Conservation (phyloP, 1,140 invertebrate species). For the Tribolium castaneum region DNA sequence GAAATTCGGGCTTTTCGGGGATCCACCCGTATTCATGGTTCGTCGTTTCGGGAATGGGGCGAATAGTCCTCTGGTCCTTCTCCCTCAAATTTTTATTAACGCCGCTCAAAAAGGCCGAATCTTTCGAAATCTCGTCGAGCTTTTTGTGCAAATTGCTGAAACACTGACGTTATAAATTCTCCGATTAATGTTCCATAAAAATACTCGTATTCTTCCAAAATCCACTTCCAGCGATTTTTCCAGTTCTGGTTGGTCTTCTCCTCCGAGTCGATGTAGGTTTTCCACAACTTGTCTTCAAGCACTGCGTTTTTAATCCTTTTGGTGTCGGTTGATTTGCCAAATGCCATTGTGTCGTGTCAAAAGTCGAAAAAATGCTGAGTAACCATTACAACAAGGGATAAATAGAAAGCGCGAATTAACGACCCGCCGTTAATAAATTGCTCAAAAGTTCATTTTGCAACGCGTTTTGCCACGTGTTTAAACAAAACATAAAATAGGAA, state of each 20-base stretch:
- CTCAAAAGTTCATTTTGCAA: constrained; percentile 29
- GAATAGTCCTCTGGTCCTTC: neutral
- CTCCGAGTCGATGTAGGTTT: neutral
- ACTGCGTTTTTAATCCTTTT: constrained; percentile 17
- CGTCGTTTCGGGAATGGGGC: constrained; percentile 43
- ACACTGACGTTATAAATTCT: neutral
- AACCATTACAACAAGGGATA: neutral
- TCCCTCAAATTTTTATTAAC: neutral
- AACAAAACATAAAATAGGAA: too few relatives aligned
- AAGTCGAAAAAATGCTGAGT: neutral
- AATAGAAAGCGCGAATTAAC: constrained; percentile 35
- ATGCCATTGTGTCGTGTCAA: constrained; percentile 3
- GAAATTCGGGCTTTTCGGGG: constrained; percentile 46
- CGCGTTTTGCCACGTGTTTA: neutral
- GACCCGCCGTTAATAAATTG: constrained; percentile 12
- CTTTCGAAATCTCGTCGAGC: neutral
- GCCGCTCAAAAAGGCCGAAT: neutral
- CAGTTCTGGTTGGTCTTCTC: neutral
- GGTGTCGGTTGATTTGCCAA: neutral
- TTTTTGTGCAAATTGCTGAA: neutral
- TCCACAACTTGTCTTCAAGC: neutral
- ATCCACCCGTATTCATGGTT: constrained; percentile 56
- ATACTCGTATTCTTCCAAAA: constrained; percentile 23
- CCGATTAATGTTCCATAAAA: too few relatives aligned
- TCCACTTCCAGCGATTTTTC: neutral